Evolutionary conservation across 2,113 vertebrate species (phyloP).

Genomic region (Paedocypris sp.): DNA sequence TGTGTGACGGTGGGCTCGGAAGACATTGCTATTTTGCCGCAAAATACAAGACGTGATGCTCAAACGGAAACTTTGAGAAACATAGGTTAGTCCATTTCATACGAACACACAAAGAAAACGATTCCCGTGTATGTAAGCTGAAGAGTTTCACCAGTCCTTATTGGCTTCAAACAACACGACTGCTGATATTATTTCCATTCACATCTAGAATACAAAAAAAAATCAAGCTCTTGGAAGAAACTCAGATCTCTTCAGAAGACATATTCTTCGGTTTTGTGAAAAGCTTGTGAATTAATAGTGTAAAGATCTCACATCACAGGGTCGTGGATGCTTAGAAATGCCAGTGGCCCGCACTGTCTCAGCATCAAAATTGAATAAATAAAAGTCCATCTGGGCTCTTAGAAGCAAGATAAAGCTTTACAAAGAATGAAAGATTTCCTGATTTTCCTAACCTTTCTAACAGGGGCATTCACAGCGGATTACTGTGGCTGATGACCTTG

Average conservation of each 20-base stretch:
- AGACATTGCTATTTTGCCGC: no score
- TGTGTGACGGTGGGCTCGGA: no score
- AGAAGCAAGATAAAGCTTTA: neutral
- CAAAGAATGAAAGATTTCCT: neutral
- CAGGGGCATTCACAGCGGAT: neutral
- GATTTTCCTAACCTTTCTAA: conserved; percentile 2
- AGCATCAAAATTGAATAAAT: neutral
- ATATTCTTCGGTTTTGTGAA: neutral
- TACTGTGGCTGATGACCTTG: neutral
- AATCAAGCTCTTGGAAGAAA: neutral
- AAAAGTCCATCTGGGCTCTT: neutral
- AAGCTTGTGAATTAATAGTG: neutral
- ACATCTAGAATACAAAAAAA: neutral
- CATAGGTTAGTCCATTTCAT: no score
- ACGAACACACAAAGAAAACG: no score
- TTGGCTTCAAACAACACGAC: no score
- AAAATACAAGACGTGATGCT: no score
- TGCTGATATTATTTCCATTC: conserved; percentile 2
- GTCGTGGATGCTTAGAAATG: neutral
- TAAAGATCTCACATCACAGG: neutral
- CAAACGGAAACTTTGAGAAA: no score
- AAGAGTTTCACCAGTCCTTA: no score
- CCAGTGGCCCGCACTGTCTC: neutral
- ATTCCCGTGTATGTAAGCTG: no score
- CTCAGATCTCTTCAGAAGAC: neutral